Percentiles rank a stretch among this genome's conserved stretches.
Conservation (phyloP, 2,888 invertebrate genomes). For the Zeuzera pyrina region DNA sequence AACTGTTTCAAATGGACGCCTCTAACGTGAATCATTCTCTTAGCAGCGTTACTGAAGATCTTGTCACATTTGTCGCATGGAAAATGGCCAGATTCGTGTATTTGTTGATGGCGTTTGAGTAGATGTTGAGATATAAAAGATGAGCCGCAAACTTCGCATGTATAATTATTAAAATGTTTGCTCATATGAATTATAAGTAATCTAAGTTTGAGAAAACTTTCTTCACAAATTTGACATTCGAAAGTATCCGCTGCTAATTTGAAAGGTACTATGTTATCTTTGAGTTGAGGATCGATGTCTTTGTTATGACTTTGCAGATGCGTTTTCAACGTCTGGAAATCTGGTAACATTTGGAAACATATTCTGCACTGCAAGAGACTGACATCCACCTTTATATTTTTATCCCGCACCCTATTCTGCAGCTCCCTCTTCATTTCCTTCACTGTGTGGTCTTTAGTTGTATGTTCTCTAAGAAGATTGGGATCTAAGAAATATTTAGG, state of each 20-base stretch:
- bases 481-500: slow-evolving; percentile 29
- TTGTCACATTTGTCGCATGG: slow-evolving; percentile 53
- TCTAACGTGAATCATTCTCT: slow-evolving; percentile 36
- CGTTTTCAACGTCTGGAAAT: slow-evolving; percentile 31
- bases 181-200: slow-evolving; percentile 53
- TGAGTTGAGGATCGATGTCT: slow-evolving; percentile 25
- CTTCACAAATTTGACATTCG: slow-evolving; percentile 46
- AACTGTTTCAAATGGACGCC: slow-evolving; percentile 45
- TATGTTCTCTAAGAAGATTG: slow-evolving; percentile 32
- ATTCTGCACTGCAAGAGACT: slow-evolving; percentile 38
- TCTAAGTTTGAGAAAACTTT: slow-evolving; percentile 36
- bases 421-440: slow-evolving; percentile 35
- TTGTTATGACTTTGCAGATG: slow-evolving; percentile 44
- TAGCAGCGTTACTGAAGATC: slow-evolving; percentile 40
- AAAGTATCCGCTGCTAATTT: slow-evolving; percentile 36
- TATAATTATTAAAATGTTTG: slow-evolving; percentile 51
- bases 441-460: slow-evolving; percentile 24
- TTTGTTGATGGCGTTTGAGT: slow-evolving; percentile 39
- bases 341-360: slow-evolving; percentile 25
- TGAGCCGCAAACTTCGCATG: slow-evolving; percentile 51
- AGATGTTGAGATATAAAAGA: slow-evolving; percentile 38
- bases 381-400: slow-evolving; percentile 47
- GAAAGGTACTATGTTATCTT: slow-evolving; percentile 51
- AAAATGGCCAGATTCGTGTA: slow-evolving; percentile 39
- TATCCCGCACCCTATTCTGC: slow-evolving; percentile 32